phyloP scores from a whole-genome alignment of 2,113 vertebrate species.

The Elanus axillaris region DNA sequence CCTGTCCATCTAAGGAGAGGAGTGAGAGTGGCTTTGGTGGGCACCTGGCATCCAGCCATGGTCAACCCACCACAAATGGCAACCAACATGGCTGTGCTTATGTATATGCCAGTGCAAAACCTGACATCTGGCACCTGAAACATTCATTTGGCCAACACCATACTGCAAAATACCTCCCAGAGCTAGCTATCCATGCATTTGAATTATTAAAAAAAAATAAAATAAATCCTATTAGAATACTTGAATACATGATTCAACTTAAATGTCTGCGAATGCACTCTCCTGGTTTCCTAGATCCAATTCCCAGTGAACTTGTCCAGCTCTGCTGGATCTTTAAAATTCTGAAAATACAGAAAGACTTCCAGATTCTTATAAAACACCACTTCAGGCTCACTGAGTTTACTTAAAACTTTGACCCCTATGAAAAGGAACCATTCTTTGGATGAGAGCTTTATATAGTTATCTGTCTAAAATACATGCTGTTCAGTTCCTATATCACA shows the following conservation, averaged over 20 bases:
- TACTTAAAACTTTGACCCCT: neutral
- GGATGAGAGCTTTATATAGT: neutral
- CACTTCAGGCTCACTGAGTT: neutral
- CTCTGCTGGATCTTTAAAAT: neutral
- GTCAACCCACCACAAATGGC: neutral
- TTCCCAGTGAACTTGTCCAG: neutral
- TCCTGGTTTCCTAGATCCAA: neutral
- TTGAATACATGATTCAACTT: neutral
- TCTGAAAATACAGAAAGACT: neutral
- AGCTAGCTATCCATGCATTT: neutral
- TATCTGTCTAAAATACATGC: neutral
- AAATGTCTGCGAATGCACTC: neutral
- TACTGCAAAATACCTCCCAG: neutral
- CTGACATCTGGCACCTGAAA: neutral
- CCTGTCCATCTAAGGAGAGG: neutral
- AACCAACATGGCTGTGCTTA: neutral
- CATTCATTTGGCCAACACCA: neutral
- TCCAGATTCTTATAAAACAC: neutral
- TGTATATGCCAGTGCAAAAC: neutral
- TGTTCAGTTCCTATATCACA: neutral
- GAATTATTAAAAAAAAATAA: neutral
- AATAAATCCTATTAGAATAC: neutral
- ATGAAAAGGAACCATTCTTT: neutral
- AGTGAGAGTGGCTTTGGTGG: neutral
- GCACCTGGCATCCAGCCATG: neutral